These are phyloP conservation scores for Mayetiola destructor DNA, from an alignment of 2,888 invertebrate genomes.

Conservation along the genomic window DNA sequence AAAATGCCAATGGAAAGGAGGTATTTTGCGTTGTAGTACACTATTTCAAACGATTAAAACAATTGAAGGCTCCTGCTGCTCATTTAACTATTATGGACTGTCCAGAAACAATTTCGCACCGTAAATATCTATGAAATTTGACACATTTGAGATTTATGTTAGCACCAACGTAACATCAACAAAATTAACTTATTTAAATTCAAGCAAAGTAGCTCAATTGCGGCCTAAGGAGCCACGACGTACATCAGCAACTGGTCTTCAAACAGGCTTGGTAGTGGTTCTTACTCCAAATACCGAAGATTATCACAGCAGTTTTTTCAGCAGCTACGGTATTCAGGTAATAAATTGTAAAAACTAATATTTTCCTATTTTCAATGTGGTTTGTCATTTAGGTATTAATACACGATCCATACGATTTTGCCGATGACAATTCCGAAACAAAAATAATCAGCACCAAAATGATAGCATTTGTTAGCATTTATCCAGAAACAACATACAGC, in stretches of 20 bases:
- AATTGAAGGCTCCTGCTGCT: slow-evolving; percentile 44
- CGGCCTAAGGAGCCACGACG: slow-evolving; percentile 39
- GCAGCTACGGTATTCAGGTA: slow-evolving; percentile 47
- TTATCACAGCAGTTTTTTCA: slow-evolving; percentile 45
- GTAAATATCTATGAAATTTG: slow-evolving; percentile 21
- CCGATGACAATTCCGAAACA: slow-evolving; percentile 45
- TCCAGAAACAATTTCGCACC: slow-evolving; percentile 26
- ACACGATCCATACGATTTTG: slow-evolving; percentile 48
- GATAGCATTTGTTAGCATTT: slow-evolving; percentile 46
- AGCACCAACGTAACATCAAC: background rate
- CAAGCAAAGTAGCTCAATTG: slow-evolving; percentile 30
- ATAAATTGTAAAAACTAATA: background rate
- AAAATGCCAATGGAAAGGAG: slow-evolving; percentile 46
- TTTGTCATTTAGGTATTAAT: slow-evolving; percentile 39
- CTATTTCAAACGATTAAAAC: slow-evolving; percentile 39
- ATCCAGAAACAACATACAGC: slow-evolving; percentile 49
- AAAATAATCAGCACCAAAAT: slow-evolving; percentile 42
- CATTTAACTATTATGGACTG: slow-evolving; percentile 45
- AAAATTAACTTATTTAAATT: background rate
- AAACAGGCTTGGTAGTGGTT: slow-evolving; percentile 47
- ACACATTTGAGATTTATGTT: background rate
- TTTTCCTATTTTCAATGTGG: background rate
- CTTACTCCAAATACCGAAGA: slow-evolving; percentile 42
- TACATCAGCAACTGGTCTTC: slow-evolving; percentile 52
- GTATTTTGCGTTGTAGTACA: slow-evolving; percentile 36